Percentiles rank a stretch among this genome's conserved stretches.
phyloP scores from a whole-genome alignment of 2,797 vertebrate genomes.

The Distichodus sexfasciatus region DNA sequence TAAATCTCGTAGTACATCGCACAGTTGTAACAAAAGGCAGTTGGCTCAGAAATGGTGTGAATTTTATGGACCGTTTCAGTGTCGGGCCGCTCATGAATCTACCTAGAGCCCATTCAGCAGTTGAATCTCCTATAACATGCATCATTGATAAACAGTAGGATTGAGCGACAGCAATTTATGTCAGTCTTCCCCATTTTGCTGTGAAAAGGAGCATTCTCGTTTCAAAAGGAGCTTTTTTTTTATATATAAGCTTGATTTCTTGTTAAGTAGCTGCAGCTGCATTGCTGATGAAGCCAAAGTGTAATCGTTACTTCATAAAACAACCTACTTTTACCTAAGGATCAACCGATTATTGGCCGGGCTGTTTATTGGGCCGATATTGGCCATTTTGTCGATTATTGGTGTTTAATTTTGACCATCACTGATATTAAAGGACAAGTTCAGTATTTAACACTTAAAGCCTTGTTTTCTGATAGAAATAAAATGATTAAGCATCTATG shows the following conservation, averaged over 20 bases:
- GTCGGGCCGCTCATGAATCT: slow-evolving; percentile 40
- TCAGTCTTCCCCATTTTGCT: slow-evolving; percentile 28
- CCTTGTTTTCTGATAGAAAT: no score
- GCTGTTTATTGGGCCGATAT: no score
- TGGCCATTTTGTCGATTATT: no score
- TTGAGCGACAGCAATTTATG: slow-evolving; percentile 29
- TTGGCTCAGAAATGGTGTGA: slow-evolving; percentile 40
- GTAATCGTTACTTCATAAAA: neutral
- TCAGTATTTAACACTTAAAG: no score
- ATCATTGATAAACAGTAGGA: slow-evolving; percentile 24
- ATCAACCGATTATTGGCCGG: no score
- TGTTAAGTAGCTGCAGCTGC: slow-evolving; percentile 22
- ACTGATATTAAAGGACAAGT: no score
- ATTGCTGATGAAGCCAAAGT: neutral
- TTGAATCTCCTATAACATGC: slow-evolving; percentile 38
- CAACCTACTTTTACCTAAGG: neutral
- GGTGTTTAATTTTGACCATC: no score
- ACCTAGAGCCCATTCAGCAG: slow-evolving; percentile 19
- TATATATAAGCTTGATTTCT: slow-evolving; percentile 26
- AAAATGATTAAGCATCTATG: no score
- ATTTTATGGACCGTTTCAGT: slow-evolving; percentile 47
- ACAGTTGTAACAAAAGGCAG: slow-evolving; percentile 38
- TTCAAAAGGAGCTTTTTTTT: slow-evolving; percentile 9
- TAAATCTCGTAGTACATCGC: slow-evolving; percentile 39
- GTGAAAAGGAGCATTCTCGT: slow-evolving; percentile 31